These are phyloP conservation scores for Microcaecilia unicolor DNA, from an alignment of 2,797 vertebrate species.

Conservation along the genomic window DNA sequence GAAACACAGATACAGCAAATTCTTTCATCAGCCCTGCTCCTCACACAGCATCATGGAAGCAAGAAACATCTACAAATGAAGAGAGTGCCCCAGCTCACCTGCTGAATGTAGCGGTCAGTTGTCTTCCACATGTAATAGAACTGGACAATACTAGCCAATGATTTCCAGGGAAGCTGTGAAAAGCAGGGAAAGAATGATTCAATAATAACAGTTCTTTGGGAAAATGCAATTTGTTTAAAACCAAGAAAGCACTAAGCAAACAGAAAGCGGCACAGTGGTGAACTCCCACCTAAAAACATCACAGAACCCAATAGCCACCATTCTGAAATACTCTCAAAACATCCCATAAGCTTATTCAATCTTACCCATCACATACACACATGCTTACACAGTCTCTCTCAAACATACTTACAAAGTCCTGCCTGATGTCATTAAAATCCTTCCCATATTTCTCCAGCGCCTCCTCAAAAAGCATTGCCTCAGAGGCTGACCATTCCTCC, in stretches of 20 bases:
- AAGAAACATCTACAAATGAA: too few relatives aligned
- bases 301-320: too few relatives aligned
- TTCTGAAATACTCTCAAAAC: too few relatives aligned
- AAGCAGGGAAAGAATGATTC: too few relatives aligned
- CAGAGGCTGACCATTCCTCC: constrained; percentile 94
- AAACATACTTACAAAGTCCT: constrained; percentile 78
- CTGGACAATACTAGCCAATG: constrained; percentile 73
- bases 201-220: too few relatives aligned
- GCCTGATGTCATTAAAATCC: constrained; percentile 90
- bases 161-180: constrained; percentile 75
- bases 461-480: constrained; percentile 92
- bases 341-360: neutral
- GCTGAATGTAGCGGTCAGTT: constrained; percentile 75
- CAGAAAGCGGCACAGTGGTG: too few relatives aligned
- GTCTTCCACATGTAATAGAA: constrained; percentile 86
- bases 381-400: too few relatives aligned
- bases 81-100: constrained; percentile 45
- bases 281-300: too few relatives aligned
- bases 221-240: too few relatives aligned
- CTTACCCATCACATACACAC: neutral
- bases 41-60: neutral
- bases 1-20: too few relatives aligned
- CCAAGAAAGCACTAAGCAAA: too few relatives aligned
- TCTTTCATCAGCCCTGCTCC: neutral
- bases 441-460: constrained; percentile 91